phyloP scores from a whole-genome alignment of 2,888 invertebrate species.

The Tachina fera region DNA sequence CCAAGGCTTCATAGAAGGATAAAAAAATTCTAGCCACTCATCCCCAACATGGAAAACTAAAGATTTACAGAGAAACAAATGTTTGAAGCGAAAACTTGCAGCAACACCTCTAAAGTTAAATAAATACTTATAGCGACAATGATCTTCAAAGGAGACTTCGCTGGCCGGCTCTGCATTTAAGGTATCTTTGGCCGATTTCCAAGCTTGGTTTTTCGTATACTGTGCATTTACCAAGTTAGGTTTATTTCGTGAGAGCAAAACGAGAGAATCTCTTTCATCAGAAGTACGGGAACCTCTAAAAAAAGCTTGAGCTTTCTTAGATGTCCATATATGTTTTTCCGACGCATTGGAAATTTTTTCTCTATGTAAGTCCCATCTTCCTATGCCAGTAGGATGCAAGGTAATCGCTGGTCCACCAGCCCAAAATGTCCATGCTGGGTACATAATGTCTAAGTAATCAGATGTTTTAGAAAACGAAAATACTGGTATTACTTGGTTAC shows the following conservation, averaged over 20 bases:
- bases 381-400: conserved; percentile 95
- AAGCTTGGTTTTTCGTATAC: conserved; percentile 99
- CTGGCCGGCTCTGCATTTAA: conserved; percentile 91
- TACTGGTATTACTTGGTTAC: conserved; percentile 85
- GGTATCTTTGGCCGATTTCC: conserved; percentile 98
- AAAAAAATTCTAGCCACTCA: conserved; percentile 98
- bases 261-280: conserved; percentile 93
- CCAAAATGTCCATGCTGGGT: conserved; percentile 99
- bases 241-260: conserved; percentile 89
- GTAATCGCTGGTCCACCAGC: conserved; percentile 98
- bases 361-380: conserved; percentile 95
- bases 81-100: conserved; percentile 98
- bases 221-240: conserved; percentile 94
- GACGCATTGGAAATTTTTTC: conserved; percentile 87
- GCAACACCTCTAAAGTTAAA: conserved; percentile 99
- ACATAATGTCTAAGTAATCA: conserved; percentile 95
- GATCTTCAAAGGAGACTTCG: conserved; percentile 94
- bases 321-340: conserved; percentile 88
- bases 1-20: conserved; percentile 95
- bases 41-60: conserved; percentile 96
- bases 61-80: conserved; percentile 95
- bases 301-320: conserved; percentile 89
- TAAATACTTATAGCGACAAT: conserved; percentile 96
- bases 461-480: conserved; percentile 96
- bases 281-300: conserved; percentile 98